phyloP scores from a whole-genome alignment of 1,140 invertebrate genomes.

The Drosophila ironensis region DNA sequence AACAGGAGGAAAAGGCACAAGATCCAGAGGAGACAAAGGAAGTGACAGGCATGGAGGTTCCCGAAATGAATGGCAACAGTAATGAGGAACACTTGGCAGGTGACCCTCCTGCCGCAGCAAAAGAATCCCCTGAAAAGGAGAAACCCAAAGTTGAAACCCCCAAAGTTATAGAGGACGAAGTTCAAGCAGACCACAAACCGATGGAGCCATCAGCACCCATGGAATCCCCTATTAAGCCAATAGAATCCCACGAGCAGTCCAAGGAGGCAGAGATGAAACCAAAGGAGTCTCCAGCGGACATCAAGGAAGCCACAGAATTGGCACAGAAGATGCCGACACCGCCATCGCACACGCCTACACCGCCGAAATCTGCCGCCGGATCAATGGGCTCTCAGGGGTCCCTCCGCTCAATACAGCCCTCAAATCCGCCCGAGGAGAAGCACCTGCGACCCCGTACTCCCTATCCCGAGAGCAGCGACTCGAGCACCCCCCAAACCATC shows the following conservation, averaged over 20 bases:
- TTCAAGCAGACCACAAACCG: not conserved
- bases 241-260: not conserved
- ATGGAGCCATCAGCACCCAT: conserved; percentile 12
- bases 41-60: not conserved
- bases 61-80: conserved; percentile 33
- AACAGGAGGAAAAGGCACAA: conserved; percentile 9
- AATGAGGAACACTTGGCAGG: not conserved
- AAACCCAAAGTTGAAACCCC: not conserved
- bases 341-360: conserved; percentile 26
- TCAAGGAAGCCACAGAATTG: conserved; percentile 1
- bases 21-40: not conserved
- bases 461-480: conserved; percentile 66
- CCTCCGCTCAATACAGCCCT: conserved; percentile 16
- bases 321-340: conserved; percentile 51
- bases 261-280: not conserved
- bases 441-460: conserved; percentile 64
- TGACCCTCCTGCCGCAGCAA: not conserved
- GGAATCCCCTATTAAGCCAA: conserved; percentile 1
- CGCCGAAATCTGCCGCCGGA: conserved; percentile 42
- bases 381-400: conserved; percentile 42
- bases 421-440: conserved; percentile 36
- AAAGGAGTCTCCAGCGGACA: conserved; percentile 1
- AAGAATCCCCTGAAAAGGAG: not conserved
- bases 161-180: not conserved
- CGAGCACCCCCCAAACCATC: conserved; percentile 65